Percentiles rank a stretch among this genome's conserved stretches.
Evolutionary conservation across 2,113 vertebrate species (phyloP).

Genomic region (Astatotilapia flaviijosephi): DNA sequence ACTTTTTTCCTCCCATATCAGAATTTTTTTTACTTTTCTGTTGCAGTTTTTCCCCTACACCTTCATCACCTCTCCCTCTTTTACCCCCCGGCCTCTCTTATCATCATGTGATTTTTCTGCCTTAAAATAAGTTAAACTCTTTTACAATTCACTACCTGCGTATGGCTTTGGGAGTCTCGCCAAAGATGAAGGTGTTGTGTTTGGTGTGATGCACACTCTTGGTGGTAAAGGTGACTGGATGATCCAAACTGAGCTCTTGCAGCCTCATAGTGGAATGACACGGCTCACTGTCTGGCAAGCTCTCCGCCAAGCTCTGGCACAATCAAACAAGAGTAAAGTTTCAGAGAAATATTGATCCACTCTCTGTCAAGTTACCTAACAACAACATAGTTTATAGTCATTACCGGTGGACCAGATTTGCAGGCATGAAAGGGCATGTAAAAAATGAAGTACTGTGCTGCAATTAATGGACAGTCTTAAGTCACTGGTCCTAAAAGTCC

Average conservation of each 20-base stretch:
- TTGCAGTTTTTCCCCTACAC: not conserved
- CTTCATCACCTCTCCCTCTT: not conserved
- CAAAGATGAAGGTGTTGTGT: slow-evolving; percentile 75
- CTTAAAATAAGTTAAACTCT: not conserved
- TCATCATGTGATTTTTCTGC: not conserved
- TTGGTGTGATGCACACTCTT: slow-evolving; percentile 61
- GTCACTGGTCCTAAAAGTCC: not conserved
- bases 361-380: not conserved
- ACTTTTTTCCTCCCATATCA: not conserved
- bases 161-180: slow-evolving; percentile 79
- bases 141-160: slow-evolving; percentile 69
- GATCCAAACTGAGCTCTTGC: slow-evolving; percentile 18
- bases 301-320: slow-evolving; percentile 37
- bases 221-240: slow-evolving; percentile 75
- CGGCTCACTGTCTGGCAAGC: not conserved
- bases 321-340: not conserved
- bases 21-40: not conserved
- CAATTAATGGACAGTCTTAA: not conserved
- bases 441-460: not conserved
- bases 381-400: not conserved
- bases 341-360: not conserved
- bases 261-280: not conserved
- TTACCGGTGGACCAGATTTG: not conserved
- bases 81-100: not conserved
- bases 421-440: not conserved